Percentiles rank a stretch among this genome's conserved stretches.
Evolutionary conservation across 92 coral and sea anemone species (phyloP).

Genomic region (Siderastrea siderea): DNA sequence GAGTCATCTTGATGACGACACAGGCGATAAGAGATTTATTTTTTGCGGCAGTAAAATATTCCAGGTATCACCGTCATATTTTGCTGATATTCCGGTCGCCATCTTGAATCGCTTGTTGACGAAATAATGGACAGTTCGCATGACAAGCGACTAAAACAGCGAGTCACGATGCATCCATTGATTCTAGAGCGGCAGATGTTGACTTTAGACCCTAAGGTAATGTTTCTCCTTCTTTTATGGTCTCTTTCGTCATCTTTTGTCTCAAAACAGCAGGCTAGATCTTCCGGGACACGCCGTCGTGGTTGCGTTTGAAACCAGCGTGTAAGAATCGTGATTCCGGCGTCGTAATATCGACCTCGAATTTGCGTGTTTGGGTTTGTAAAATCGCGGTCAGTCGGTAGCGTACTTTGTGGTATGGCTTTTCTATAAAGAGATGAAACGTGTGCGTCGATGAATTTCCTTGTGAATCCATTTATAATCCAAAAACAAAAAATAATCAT

Average conservation of each 20-base stretch:
- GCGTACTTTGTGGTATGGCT: not conserved
- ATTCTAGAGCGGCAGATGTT: conserved; percentile 45
- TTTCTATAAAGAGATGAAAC: not conserved
- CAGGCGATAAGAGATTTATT: conserved; percentile 34
- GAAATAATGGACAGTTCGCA: conserved; percentile 22
- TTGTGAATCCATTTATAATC: not conserved
- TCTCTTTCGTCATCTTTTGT: not conserved
- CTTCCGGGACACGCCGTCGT: not conserved
- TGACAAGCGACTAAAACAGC: not conserved
- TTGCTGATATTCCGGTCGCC: conserved; percentile 53
- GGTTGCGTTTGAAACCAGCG: not conserved
- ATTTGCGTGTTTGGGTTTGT: not conserved
- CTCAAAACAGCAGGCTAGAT: conserved; percentile 12
- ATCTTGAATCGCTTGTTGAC: conserved; percentile 22
- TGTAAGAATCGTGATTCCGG: not conserved
- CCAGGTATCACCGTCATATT: conserved; percentile 32
- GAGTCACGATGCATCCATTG: conserved; percentile 10
- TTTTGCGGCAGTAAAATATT: conserved; percentile 33
- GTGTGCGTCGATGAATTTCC: not conserved
- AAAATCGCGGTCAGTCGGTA: not conserved
- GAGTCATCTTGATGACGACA: conserved; percentile 33
- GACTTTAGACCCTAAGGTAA: conserved; percentile 39
- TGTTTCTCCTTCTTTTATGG: not conserved
- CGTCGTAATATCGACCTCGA: not conserved
- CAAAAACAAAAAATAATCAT: not conserved